These are phyloP conservation scores for Sebastes alutus DNA, from an alignment of 2,797 vertebrate genomes.

Conservation along the genomic window DNA sequence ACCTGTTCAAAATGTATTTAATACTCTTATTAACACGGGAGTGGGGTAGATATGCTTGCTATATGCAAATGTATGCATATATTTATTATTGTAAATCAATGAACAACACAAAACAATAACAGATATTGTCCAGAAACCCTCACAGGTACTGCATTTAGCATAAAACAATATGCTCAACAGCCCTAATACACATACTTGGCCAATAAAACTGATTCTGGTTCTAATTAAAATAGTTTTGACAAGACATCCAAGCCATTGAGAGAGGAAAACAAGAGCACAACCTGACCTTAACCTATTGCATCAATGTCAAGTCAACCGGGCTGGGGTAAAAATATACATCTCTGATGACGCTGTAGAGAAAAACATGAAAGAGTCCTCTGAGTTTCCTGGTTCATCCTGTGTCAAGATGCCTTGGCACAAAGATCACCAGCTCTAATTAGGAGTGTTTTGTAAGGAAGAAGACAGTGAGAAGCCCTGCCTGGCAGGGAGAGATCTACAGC, in stretches of 20 bases:
- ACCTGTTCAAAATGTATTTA: too few species aligned
- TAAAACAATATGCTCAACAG: too few species aligned
- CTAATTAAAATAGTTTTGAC: not conserved
- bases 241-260: not conserved
- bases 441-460: not conserved
- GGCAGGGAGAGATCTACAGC: not conserved
- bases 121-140: too few species aligned
- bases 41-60: too few species aligned
- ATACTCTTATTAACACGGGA: too few species aligned
- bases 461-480: not conserved
- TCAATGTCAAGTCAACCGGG: not conserved
- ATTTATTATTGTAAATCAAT: too few species aligned
- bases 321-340: not conserved
- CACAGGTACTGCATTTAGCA: too few species aligned
- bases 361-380: not conserved
- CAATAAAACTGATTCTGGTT: not conserved
- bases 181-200: too few species aligned
- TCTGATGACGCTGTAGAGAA: not conserved
- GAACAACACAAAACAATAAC: too few species aligned
- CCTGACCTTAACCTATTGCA: not conserved
- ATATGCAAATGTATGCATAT: too few species aligned
- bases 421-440: not conserved
- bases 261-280: not conserved
- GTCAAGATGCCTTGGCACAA: not conserved
- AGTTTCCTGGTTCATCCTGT: not conserved